Base-by-base conservation (phyloP, 2,888 invertebrate species). In the Rhagium mordax region DNA sequence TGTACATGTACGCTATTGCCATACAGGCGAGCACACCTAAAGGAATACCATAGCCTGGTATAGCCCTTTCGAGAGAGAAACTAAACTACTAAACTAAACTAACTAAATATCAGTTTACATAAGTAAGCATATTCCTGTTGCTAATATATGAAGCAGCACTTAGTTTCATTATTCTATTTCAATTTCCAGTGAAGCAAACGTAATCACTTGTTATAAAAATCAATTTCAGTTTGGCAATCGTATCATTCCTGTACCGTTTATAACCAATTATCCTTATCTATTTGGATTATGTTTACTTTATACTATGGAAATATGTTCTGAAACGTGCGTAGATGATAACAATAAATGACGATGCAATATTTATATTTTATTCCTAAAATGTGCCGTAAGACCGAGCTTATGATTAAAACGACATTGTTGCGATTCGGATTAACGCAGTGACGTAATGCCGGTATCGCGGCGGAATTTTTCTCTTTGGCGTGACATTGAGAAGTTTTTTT, bases 231-330 rank as follows among this genome's bases (percentile, higher is more conserved):
- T 62, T 48, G 20, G n/a, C 41, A 48, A 62, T 62, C 61, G 29
- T 64, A 51, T 57, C 55, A 24, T 18, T 27, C 64, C 27, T 10
- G 24, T 49, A 24, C n/a, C 24, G 27, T 51, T 64, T 64, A 51
- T 49, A 49, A 48, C 49, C 27, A 64, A 64, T 64, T 64, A 64
- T 27, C 15, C 64, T 64, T 64, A 64, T 64, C 64, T 48, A 15
- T 21, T 27, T 27, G 64, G 24, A 64, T 64, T 49, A 27, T 51
- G 64, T 64, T 49, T 49, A 64, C 49, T 64, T 64, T 48, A 29
- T 29, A 49, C 49, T 24, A 64, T 49, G 51, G 16, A 64, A 64
- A 64, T 64, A 64, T 64, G 64, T 64, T 48, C 41, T 21, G 15
- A 51, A 51, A 18, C 27, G 51, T 64, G 24, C 27, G 24, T 27